A percentile compares a stretch with the other conserved stretches of the same genome.
phyloP scores from a whole-genome alignment of 2,797 vertebrate species.

The Mormyrus hasselquistii region DNA sequence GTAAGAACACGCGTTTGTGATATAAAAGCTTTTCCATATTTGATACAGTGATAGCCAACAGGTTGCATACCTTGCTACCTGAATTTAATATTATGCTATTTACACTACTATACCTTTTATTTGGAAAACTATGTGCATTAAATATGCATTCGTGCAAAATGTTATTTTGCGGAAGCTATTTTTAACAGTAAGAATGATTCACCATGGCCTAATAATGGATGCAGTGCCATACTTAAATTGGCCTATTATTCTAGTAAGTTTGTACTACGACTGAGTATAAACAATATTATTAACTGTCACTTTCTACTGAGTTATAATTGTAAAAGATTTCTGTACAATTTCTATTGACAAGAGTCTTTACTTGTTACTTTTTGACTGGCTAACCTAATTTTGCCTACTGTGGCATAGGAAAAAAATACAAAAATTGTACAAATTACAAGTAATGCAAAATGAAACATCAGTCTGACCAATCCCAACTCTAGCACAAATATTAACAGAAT shows the following conservation, averaged over 20 bases:
- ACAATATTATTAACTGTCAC: neutral
- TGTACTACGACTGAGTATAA: neutral
- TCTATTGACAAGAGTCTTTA: neutral
- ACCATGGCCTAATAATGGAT: neutral
- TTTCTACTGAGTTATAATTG: neutral
- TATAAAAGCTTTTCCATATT: neutral
- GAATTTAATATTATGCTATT: neutral
- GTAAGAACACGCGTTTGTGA: neutral
- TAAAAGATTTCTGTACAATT: neutral
- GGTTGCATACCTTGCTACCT: neutral
- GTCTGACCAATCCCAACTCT: neutral
- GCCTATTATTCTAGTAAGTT: neutral
- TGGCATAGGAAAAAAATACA: neutral
- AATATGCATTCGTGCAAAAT: neutral
- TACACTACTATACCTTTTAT: neutral
- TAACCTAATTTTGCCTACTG: neutral
- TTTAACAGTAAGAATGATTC: neutral
- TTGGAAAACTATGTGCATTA: neutral
- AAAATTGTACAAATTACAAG: neutral
- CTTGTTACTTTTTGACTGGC: neutral
- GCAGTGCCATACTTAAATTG: neutral
- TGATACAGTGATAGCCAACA: neutral
- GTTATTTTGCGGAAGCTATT: neutral
- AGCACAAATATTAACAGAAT: neutral
- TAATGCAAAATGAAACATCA: neutral